A percentile compares a stretch with the other conserved stretches of the same genome.
Conservation (phyloP, 2,797 vertebrate genomes). For the Ceryle rudis region DNA sequence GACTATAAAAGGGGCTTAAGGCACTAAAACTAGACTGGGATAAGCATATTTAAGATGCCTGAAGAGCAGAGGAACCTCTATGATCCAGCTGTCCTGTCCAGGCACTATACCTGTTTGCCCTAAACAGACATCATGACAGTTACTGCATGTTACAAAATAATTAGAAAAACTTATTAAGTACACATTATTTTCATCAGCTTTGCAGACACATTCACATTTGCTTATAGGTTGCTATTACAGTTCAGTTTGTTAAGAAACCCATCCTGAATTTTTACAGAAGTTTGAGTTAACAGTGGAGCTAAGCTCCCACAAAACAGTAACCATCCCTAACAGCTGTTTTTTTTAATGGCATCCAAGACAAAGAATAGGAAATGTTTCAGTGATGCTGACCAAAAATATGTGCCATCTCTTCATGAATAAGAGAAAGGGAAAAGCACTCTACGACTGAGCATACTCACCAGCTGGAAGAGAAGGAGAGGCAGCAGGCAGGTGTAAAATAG, state of each 20-base stretch:
- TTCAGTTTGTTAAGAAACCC: neutral
- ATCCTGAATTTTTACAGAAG: neutral
- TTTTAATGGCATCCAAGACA: neutral
- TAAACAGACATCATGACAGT: neutral
- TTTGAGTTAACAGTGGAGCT: neutral
- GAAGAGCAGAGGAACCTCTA: neutral
- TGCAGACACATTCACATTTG: neutral
- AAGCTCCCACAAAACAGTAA: neutral
- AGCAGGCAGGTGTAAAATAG: slow-evolving; percentile 27
- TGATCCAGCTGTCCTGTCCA: neutral
- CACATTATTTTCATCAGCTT: neutral
- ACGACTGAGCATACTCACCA: slow-evolving; percentile 25
- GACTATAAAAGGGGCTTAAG: neutral
- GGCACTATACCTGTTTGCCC: neutral
- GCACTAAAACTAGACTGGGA: neutral
- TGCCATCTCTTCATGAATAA: slow-evolving; percentile 40
- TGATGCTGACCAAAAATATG: slow-evolving; percentile 24
- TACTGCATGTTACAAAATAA: neutral
- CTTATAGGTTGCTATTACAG: neutral
- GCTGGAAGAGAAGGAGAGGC: neutral
- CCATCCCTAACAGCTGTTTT: neutral
- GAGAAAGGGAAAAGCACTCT: slow-evolving; percentile 7
- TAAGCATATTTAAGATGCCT: neutral
- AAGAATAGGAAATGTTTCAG: slow-evolving; percentile 19
- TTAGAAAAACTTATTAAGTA: neutral